Percentiles rank a stretch among this genome's conserved stretches.
phyloP scores from a whole-genome alignment of 2,888 invertebrate genomes.

The Drosophila hamatofila region DNA sequence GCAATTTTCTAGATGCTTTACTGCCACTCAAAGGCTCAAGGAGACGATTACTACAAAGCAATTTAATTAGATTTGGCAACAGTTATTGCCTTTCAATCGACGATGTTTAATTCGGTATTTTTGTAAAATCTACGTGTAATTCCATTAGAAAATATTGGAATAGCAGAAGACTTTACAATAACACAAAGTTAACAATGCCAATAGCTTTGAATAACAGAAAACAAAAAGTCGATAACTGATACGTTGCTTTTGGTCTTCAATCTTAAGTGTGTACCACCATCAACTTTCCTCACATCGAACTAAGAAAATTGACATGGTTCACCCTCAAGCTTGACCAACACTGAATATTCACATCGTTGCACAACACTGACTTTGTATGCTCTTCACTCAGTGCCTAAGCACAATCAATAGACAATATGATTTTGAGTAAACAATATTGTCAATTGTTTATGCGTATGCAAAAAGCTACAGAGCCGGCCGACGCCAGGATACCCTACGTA shows the following conservation, averaged over 20 bases:
- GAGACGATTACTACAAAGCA: constrained; percentile 9
- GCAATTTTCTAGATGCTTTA: constrained; percentile 10
- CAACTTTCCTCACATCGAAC: background rate
- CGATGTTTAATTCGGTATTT: background rate
- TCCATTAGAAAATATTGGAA: background rate
- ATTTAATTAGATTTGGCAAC: background rate
- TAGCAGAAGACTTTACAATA: constrained; percentile 7
- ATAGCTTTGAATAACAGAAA: too few relatives aligned
- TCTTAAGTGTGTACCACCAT: constrained; percentile 15
- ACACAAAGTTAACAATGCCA: background rate
- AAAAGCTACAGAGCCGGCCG: background rate
- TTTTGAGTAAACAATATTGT: background rate
- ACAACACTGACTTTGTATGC: background rate
- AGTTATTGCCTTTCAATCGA: background rate
- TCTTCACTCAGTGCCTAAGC: background rate
- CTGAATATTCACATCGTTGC: background rate
- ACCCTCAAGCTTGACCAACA: constrained; percentile 1
- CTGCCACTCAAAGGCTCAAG: constrained; percentile 24
- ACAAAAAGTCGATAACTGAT: background rate
- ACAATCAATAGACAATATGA: constrained; percentile 22
- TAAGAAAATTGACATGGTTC: constrained; percentile 11
- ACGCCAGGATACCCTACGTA: constrained; percentile 16
- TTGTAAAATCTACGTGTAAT: constrained; percentile 6
- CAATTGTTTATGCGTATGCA: constrained; percentile 6
- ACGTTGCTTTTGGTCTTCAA: background rate